A percentile compares a stretch with the other conserved stretches of the same genome.
These are phyloP conservation scores for Lacerta bilineata DNA, from an alignment of 2,797 vertebrate species.

Conservation along the genomic window DNA sequence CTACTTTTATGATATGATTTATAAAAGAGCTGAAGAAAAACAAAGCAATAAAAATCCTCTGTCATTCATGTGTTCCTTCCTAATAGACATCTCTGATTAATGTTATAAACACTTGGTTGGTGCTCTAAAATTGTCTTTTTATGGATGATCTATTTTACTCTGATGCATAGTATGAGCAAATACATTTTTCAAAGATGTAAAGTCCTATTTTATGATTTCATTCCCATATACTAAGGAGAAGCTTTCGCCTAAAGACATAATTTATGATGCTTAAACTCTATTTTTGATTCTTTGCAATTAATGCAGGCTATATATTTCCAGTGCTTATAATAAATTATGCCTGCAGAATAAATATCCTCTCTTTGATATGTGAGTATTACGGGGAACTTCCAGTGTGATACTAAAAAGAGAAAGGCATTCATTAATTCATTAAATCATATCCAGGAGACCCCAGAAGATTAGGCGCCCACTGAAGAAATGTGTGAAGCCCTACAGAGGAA, in stretches of 20 bases:
- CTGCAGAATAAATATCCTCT: background rate
- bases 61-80: conserved; percentile 54
- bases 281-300: conserved; percentile 65
- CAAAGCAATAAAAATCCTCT: conserved; percentile 60
- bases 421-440: background rate
- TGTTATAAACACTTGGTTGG: conserved; percentile 63
- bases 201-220: conserved; percentile 54
- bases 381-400: background rate
- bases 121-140: conserved; percentile 75
- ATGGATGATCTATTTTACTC: conserved; percentile 63
- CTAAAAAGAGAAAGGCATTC: background rate
- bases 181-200: conserved; percentile 66
- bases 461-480: background rate
- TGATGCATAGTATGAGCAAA: conserved; percentile 66
- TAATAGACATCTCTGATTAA: conserved; percentile 66
- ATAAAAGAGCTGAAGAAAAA: conserved; percentile 68
- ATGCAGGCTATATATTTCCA: conserved; percentile 27
- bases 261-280: conserved; percentile 66
- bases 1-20: conserved; percentile 75
- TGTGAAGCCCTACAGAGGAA: background rate
- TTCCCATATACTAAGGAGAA: conserved; percentile 50
- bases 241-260: conserved; percentile 57
- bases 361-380: background rate
- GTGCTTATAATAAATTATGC: background rate
- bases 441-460: background rate